Base-by-base conservation (phyloP, 92 coral and sea anemone genomes). In the Hydrozoanthus gracilis region DNA sequence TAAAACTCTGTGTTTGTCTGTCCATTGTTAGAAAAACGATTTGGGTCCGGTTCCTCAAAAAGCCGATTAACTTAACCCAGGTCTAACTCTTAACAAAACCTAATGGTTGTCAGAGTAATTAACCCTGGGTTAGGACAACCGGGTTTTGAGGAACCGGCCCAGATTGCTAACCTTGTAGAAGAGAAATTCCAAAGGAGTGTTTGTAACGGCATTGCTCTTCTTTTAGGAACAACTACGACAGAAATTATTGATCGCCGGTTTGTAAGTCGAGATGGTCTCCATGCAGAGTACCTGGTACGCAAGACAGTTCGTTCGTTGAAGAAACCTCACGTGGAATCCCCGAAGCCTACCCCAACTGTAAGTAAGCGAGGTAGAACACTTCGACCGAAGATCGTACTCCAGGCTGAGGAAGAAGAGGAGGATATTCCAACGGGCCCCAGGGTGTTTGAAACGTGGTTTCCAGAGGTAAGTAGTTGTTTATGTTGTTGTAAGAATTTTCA, bases 301-400 rank as follows among this genome's bases (percentile, higher is more conserved):
- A 97, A 97, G 87, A 93, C 92, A 5, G 89, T 97, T 27, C 92
- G 99, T 20, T 92, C 95, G 11, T 88, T 95, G 68, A 89, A 83
- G 69, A 93, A 94, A 66, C 97, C 98, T 3, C 91, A 91, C n/a
- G 88, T 85, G 16, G 91, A 90, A 58, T 75, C 90, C 8, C 93
- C 96, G 16, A 87, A 91, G 71, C 95, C 98, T 49, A 90, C 96
- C 70, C 99, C 99, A 44, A 93, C 99, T 14, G 92, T 88, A 77
- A 97, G 98, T 82, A 97, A 95, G 89, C 88, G 99, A 51, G 99
- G 99, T 35, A 95, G 99, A 7, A 94, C 96, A 67, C 84, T 97
- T 60, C 88, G 99, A 80, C 99, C 99, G 2, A 97, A 97, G 95
- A 88, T 94, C 44, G 93, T 89, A 47, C 89, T 92, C 10, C 91